A percentile compares a stretch with the other conserved stretches of the same genome.
These are phyloP conservation scores for Microchirus variegatus DNA, from an alignment of 2,797 vertebrate species.

Conservation along the genomic window DNA sequence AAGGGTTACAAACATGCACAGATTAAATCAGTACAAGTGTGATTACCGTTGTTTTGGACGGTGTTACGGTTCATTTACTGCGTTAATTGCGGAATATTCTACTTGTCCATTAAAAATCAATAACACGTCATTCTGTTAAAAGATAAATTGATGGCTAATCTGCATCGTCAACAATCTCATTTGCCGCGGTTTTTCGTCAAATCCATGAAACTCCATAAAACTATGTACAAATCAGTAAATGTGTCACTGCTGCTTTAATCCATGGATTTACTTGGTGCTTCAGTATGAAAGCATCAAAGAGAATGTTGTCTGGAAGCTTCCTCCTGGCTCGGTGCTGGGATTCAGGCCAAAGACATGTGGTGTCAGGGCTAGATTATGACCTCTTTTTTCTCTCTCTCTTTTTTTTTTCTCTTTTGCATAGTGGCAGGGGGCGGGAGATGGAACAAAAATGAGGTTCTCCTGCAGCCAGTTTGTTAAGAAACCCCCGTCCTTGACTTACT, in stretches of 20 bases:
- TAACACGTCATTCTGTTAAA: not conserved
- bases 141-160: constrained; percentile 14
- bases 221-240: constrained; percentile 1
- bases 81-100: constrained; percentile 12
- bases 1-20: too few relatives aligned
- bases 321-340: constrained; percentile 33
- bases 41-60: not conserved
- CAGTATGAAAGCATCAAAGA: constrained; percentile 38
- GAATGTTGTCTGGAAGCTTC: constrained; percentile 51
- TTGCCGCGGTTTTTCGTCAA: constrained; percentile 6
- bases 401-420: constrained; percentile 10
- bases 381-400: not conserved
- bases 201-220: not conserved
- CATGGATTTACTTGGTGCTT: not conserved
- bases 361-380: constrained; percentile 41
- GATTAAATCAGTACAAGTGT: too few relatives aligned
- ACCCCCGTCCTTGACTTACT: constrained; percentile 25
- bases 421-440: constrained; percentile 18
- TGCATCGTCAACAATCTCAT: constrained; percentile 3
- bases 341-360: constrained; percentile 50
- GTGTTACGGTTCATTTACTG: constrained; percentile 15
- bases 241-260: not conserved
- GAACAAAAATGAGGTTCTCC: constrained; percentile 37
- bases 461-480: constrained; percentile 13
- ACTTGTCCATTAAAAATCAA: constrained; percentile 13